Percentiles rank a stretch among this genome's conserved stretches.
phyloP scores from a whole-genome alignment of 2,797 vertebrate species.

The Staurois parvus region DNA sequence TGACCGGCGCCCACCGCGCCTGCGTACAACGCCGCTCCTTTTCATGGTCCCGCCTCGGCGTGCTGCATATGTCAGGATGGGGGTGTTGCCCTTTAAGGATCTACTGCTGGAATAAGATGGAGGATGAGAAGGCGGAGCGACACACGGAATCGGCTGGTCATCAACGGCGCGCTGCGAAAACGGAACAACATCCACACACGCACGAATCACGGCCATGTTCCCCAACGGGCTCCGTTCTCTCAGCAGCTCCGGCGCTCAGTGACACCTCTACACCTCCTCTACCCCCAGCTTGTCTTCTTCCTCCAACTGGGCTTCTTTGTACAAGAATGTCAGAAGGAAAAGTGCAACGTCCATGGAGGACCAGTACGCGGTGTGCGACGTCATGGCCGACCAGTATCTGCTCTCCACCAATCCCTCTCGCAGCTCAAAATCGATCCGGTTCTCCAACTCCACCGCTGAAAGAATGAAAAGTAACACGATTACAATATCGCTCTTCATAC shows the following conservation, averaged over 20 bases:
- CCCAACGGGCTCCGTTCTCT: constrained; percentile 62
- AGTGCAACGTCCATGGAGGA: constrained; percentile 95
- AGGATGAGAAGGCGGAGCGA: constrained; percentile 51
- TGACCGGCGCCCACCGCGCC: too few species aligned
- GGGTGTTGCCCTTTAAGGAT: neutral
- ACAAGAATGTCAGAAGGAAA: constrained; percentile 95
- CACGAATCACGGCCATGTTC: constrained; percentile 69
- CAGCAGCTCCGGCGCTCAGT: constrained; percentile 60
- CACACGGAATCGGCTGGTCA: constrained; percentile 24
- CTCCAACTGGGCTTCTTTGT: constrained; percentile 79
- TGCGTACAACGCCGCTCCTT: too few species aligned
- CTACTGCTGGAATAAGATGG: neutral
- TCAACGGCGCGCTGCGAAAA: constrained; percentile 63
- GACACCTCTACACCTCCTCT: constrained; percentile 69
- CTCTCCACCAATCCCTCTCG: constrained; percentile 96
- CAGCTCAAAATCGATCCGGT: constrained; percentile 95
- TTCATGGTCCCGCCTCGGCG: too few species aligned
- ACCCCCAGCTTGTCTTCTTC: constrained; percentile 69
- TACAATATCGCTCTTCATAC: neutral
- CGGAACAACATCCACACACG: constrained; percentile 70
- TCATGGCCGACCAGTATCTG: constrained; percentile 97
- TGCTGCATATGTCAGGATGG: neutral
- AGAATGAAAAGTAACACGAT: neutral
- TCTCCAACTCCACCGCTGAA: constrained; percentile 91
- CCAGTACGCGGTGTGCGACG: constrained; percentile 97